These are phyloP conservation scores for Solen grandis DNA, from an alignment of 1,140 invertebrate species.

Conservation along the genomic window DNA sequence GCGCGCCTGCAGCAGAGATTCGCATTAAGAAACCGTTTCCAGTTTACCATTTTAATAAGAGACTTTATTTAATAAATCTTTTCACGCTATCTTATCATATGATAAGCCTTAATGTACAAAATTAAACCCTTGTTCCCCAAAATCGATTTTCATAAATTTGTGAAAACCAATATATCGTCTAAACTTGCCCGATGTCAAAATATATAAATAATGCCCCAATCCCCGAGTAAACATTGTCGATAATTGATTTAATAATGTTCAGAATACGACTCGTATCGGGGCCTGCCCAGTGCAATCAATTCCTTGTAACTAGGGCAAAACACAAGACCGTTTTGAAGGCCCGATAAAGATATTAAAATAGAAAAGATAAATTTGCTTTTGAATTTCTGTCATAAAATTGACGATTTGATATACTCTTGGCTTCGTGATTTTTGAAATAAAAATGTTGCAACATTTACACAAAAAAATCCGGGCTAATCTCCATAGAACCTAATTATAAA, in stretches of 20 bases:
- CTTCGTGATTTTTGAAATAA: background rate
- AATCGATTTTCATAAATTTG: constrained; percentile 59
- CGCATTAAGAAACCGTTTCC: background rate
- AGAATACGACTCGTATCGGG: constrained; percentile 39
- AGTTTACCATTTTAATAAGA: background rate
- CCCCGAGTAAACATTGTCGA: constrained; percentile 44
- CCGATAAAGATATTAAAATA: constrained; percentile 57
- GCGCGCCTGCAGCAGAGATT: background rate
- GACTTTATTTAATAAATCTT: constrained; percentile 21
- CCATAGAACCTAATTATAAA: constrained; percentile 16
- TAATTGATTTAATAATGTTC: constrained; percentile 58
- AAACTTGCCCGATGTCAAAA: constrained; percentile 50
- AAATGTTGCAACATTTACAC: constrained; percentile 19
- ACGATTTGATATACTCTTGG: constrained; percentile 32
- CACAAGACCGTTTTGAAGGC: constrained; percentile 30
- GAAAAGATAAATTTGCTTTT: constrained; percentile 50
- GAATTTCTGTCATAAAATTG: constrained; percentile 43
- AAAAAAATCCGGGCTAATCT: constrained; percentile 26
- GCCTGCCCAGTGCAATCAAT: constrained; percentile 34
- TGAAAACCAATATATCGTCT: constrained; percentile 43
- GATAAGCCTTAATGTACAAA: constrained; percentile 47
- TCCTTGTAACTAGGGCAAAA: constrained; percentile 47
- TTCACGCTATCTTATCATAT: constrained; percentile 44
- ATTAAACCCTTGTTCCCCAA: constrained; percentile 34
- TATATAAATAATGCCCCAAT: constrained; percentile 59